Percentiles rank a stretch among this genome's conserved stretches.
phyloP scores from a whole-genome alignment of 2,113 vertebrate genomes.

The Tachysurus vachellii region DNA sequence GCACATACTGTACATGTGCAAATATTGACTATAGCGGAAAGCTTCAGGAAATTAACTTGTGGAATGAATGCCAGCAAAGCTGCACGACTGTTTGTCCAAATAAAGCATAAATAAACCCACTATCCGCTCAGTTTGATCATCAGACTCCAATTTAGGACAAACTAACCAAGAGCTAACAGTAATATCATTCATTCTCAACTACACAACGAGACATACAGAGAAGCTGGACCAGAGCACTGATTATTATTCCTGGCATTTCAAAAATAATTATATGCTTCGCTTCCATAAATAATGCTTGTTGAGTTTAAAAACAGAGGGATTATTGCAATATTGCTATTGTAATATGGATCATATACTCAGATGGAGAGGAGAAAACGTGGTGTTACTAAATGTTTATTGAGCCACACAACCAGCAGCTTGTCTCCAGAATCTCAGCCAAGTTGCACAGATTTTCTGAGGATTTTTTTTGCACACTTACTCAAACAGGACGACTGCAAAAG shows the following conservation, averaged over 20 bases:
- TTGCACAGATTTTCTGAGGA: not conserved
- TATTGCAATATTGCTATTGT: no score
- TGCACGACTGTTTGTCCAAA: conserved; percentile 2
- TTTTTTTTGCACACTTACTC: conserved; percentile 81
- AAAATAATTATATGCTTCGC: conserved; percentile 22
- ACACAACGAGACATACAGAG: not conserved
- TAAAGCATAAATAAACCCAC: conserved; percentile 24
- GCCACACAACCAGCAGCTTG: not conserved
- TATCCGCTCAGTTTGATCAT: conserved; percentile 7
- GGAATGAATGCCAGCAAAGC: conserved; percentile 13
- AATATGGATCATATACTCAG: no score
- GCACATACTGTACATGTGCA: conserved; percentile 25
- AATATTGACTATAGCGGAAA: conserved; percentile 35
- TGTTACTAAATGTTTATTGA: not conserved
- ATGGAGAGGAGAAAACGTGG: not conserved
- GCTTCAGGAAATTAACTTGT: conserved; percentile 23
- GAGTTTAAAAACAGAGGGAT: not conserved
- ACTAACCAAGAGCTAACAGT: not conserved
- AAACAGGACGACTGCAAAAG: conserved; percentile 92
- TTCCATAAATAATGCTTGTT: not conserved
- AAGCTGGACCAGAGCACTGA: not conserved
- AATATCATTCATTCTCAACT: not conserved
- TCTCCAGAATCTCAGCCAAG: not conserved
- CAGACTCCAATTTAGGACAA: not conserved
- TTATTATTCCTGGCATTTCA: conserved; percentile 11